Percentiles rank a stretch among this genome's conserved stretches.
Evolutionary conservation across 2,888 invertebrate species (phyloP).

Genomic region (Pogonocherus hispidulus): DNA sequence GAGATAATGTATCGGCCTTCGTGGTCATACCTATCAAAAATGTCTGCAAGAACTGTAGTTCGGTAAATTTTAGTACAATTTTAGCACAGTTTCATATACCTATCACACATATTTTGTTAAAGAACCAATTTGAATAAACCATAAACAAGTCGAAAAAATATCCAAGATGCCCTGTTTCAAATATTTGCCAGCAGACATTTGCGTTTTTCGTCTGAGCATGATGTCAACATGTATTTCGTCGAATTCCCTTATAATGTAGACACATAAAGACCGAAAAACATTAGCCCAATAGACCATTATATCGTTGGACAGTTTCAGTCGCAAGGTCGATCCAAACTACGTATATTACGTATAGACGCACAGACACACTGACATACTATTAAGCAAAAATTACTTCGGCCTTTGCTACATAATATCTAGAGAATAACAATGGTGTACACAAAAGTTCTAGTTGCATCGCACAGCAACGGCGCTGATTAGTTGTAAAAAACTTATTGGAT

Average conservation of each 20-base stretch:
- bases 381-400: background rate
- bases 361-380: background rate
- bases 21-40: no score
- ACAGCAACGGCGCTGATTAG: background rate
- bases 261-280: background rate
- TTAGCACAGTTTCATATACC: no score
- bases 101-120: no score
- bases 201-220: background rate
- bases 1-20: no score
- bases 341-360: background rate
- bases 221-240: background rate
- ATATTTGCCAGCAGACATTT: background rate
- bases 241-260: background rate
- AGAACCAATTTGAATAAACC: no score
- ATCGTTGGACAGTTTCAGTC: background rate
- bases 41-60: no score
- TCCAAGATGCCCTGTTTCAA: no score
- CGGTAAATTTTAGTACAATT: no score
- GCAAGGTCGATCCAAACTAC: background rate
- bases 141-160: no score
- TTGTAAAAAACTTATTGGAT: background rate
- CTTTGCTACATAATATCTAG: background rate
- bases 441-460: background rate
- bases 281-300: background rate
- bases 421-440: background rate